phyloP scores from a whole-genome alignment of 2,797 vertebrate species.

The Hirundo rustica region DNA sequence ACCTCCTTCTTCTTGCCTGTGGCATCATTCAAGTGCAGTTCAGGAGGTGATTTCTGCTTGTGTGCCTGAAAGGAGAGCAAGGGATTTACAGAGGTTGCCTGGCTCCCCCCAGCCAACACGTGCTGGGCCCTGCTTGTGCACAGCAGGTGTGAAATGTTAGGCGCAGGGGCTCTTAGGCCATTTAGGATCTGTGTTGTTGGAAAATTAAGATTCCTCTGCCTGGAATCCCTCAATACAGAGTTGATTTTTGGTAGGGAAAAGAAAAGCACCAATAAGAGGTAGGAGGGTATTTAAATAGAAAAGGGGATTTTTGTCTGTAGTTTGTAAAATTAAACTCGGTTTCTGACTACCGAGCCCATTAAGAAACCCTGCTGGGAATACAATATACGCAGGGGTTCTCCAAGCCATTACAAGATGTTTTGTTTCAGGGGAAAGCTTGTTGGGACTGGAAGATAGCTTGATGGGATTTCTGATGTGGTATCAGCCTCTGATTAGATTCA shows the following conservation, averaged over 20 bases:
- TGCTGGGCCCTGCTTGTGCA: not conserved
- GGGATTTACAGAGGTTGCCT: not conserved
- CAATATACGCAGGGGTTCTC: not conserved
- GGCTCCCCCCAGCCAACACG: not conserved
- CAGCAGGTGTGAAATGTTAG: not conserved
- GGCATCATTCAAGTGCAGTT: not conserved
- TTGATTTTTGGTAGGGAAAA: not conserved
- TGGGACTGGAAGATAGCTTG: constrained; percentile 21
- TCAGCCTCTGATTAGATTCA: constrained; percentile 37
- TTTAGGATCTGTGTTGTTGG: not conserved
- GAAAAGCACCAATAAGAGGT: not conserved
- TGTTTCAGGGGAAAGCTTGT: constrained; percentile 30
- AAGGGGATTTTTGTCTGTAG: not conserved
- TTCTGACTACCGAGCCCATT: not conserved
- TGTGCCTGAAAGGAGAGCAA: not conserved
- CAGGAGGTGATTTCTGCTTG: not conserved
- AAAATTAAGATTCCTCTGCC: not conserved
- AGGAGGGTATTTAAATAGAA: not conserved
- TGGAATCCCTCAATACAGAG: not conserved
- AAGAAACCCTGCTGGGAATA: constrained; percentile 10
- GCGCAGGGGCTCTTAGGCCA: not conserved
- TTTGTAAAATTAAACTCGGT: not conserved
- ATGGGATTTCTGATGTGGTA: constrained; percentile 20
- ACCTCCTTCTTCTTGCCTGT: fast-evolving
- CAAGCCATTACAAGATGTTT: not conserved